phyloP scores from a whole-genome alignment of 1,140 invertebrate species.

The Drosophila pallidifrons region DNA sequence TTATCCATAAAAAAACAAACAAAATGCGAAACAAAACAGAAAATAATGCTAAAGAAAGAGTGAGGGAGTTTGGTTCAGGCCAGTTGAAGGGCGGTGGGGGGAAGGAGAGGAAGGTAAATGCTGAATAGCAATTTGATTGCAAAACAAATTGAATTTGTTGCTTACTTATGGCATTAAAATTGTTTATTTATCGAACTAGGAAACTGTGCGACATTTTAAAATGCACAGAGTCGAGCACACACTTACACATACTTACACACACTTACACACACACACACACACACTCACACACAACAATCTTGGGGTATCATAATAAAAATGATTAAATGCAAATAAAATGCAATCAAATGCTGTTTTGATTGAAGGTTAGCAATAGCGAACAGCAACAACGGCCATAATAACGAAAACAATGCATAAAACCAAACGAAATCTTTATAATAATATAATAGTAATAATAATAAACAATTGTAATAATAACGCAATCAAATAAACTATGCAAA shows the following conservation, averaged over 20 bases:
- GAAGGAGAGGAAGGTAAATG: neutral
- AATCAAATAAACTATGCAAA: conserved; percentile 55
- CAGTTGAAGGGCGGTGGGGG: neutral
- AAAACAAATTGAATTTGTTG: conserved; percentile 39
- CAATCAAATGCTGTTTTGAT: conserved; percentile 29
- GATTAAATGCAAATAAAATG: conserved; percentile 34
- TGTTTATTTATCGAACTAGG: conserved; percentile 47
- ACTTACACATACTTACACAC: neutral
- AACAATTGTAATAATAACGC: conserved; percentile 45
- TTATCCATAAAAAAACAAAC: conserved; percentile 29
- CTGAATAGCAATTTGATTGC: conserved; percentile 33
- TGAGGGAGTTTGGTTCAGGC: conserved; percentile 11
- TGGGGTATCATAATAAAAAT: conserved; percentile 26
- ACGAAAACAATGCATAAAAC: neutral
- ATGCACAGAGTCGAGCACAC: conserved; percentile 6
- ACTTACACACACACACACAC: neutral
- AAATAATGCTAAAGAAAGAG: conserved; percentile 11
- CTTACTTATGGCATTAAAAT: conserved; percentile 25
- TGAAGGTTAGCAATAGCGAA: conserved; percentile 26
- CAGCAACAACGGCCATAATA: neutral
- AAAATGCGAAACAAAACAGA: conserved; percentile 10
- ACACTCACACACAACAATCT: neutral
- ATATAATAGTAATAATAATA: conserved; percentile 20
- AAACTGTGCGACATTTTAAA: conserved; percentile 40
- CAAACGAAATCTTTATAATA: conserved; percentile 11